phyloP scores from a whole-genome alignment of 2,113 vertebrate species.

The Zonotrichia leucophrys region DNA sequence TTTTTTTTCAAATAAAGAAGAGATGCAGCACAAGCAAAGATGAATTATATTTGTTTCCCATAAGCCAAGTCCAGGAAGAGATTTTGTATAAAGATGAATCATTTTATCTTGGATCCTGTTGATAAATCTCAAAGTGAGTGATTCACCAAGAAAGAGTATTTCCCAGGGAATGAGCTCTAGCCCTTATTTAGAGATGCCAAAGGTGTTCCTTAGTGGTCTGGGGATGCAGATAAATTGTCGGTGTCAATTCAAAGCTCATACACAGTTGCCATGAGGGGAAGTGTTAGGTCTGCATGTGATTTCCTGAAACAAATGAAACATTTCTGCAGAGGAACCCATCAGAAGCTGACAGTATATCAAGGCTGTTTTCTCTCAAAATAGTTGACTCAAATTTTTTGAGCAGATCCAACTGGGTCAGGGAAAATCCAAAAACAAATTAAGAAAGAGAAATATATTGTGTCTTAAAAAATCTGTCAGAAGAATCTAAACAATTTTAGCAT shows the following conservation, averaged over 20 bases:
- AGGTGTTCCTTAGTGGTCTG: not conserved
- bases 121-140: not conserved
- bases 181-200: not conserved
- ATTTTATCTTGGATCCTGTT: not conserved
- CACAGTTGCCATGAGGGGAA: not conserved
- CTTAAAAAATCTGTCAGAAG: not conserved
- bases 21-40: not conserved
- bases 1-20: not conserved
- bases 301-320: slow-evolving; percentile 23
- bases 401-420: not conserved
- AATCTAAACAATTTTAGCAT: not conserved
- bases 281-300: not conserved
- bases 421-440: not conserved
- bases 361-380: not conserved
- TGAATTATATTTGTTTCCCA: not conserved
- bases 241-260: not conserved
- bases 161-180: not conserved
- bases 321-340: not conserved
- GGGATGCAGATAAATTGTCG: not conserved
- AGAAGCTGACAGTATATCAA: not conserved
- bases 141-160: not conserved
- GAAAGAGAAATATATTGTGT: not conserved
- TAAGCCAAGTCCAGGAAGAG: not conserved
- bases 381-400: not conserved
- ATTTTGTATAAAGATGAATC: not conserved